These are phyloP conservation scores for Machimus atricapillus DNA, from an alignment of 2,888 invertebrate genomes.

Conservation along the genomic window DNA sequence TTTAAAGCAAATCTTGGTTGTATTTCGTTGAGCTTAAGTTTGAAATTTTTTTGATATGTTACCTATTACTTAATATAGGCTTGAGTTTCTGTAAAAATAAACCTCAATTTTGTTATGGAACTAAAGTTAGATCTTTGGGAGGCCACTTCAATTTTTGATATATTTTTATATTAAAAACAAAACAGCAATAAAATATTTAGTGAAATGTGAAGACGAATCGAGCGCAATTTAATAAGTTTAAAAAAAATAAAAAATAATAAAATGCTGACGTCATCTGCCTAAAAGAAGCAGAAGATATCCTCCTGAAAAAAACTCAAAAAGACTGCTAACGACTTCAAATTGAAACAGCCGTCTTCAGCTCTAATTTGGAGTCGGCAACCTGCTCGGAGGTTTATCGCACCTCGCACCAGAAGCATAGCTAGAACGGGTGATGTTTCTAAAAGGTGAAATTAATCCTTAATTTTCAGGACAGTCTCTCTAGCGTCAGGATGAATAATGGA, in stretches of 20 bases:
- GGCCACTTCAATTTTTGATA: too few species aligned
- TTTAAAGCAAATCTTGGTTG: too few species aligned
- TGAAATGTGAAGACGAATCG: not conserved
- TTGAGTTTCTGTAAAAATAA: too few species aligned
- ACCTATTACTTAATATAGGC: too few species aligned
- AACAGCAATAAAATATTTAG: not conserved
- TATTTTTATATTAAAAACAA: too few species aligned
- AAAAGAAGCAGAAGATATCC: not conserved
- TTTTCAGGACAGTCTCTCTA: not conserved
- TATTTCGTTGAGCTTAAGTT: too few species aligned
- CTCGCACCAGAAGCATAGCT: not conserved
- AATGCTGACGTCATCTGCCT: not conserved
- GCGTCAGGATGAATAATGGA: not conserved
- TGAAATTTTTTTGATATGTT: too few species aligned
- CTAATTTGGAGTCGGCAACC: not conserved
- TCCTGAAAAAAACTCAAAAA: not conserved
- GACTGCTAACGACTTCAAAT: not conserved
- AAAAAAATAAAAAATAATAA: not conserved
- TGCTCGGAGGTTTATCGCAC: not conserved
- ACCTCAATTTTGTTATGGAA: too few species aligned
- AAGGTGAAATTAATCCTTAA: constrained; percentile 13
- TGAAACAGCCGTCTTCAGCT: not conserved
- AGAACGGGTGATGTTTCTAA: not conserved
- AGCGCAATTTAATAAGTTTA: not conserved
- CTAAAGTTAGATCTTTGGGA: too few species aligned